Conservation (phyloP, 2,113 vertebrate genomes). For the Suricata suricatta region DNA sequence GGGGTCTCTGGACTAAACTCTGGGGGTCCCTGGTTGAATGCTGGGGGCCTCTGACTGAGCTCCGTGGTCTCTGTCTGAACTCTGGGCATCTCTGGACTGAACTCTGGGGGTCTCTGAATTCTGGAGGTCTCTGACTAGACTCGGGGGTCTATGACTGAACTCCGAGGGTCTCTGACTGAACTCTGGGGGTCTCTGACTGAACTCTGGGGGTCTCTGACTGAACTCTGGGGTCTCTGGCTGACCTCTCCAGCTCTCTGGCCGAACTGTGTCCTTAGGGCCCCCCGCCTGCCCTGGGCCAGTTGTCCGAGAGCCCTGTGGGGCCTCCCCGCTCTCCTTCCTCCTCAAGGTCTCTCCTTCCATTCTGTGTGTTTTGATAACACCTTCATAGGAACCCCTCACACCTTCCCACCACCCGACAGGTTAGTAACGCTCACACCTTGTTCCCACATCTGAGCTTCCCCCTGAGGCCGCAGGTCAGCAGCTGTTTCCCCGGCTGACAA, state of each 20-base stretch:
- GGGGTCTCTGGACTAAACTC: not conserved
- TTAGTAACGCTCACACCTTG: not conserved
- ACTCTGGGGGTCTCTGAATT: not conserved
- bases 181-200: not conserved
- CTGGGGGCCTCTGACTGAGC: not conserved
- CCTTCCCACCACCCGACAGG: not conserved
- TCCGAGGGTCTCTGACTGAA: not conserved
- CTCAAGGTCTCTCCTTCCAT: not conserved
- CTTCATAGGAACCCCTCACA: not conserved
- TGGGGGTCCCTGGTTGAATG: too few species aligned
- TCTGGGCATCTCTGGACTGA: too few species aligned
- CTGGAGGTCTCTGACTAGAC: not conserved
- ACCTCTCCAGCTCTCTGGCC: not conserved
- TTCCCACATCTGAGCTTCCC: not conserved
- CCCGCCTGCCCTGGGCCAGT: accelerated
- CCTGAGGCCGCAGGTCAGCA: not conserved
- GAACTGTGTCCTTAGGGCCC: not conserved
- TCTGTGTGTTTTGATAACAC: not conserved
- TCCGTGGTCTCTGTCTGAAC: not conserved
- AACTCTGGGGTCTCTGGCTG: not conserved
- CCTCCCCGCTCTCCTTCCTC: too few species aligned
- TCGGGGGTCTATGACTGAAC: not conserved
- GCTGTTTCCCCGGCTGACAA: not conserved
- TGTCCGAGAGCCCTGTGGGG: too few species aligned
- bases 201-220: not conserved